Evolutionary conservation across 2,113 vertebrate genomes (phyloP), one percentile per base, ranked within the genome.

Genomic region (Gymnocephalus cernua): DNA sequence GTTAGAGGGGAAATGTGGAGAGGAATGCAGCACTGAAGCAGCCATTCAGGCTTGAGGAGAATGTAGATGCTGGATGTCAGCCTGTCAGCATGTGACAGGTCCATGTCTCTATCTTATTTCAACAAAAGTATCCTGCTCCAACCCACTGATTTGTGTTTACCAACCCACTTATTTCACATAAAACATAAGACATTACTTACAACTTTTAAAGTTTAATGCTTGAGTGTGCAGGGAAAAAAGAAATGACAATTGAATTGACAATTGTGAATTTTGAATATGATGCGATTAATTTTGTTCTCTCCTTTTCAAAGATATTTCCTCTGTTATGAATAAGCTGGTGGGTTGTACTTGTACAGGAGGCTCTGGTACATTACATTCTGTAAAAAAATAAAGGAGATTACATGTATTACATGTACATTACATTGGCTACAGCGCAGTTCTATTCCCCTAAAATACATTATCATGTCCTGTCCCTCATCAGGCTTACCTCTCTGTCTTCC

Each of bases 11-110:
- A 76, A 74, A 81, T 44, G 83, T 82, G 79, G 76, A 85, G 82
- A 88, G 87, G 91, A 92, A 94, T 93, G 92, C 86, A 78, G 86
- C 82, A 41, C 74, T 57, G 76, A 82, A 82, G 84, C 67, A 79
- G 76, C 79, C 82, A 82, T 83, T 90, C 77, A 91, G 82, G 64
- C 83, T 82, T 54, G 45, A 66, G 76, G 77, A 77, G 65, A 73
- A 72, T 50, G 76, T 74, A 80, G 71, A 83, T 12, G 16, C 41
- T 29, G 8, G 67, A 79, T 86, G 27, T 70, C 38, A 25, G 57
- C 67, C 73, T 83, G 81, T 85, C 80, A 68, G 71, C 54, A 56
- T 71, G 75, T 82, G 79, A 84, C 75, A 64, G 62, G 45, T 59
- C 75, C 56, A 58, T 41, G 61, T 85, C 86, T 90, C 62, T 66